Evolutionary conservation across 2,113 vertebrate genomes (phyloP).

Genomic region (Lepidothrix coronata): DNA sequence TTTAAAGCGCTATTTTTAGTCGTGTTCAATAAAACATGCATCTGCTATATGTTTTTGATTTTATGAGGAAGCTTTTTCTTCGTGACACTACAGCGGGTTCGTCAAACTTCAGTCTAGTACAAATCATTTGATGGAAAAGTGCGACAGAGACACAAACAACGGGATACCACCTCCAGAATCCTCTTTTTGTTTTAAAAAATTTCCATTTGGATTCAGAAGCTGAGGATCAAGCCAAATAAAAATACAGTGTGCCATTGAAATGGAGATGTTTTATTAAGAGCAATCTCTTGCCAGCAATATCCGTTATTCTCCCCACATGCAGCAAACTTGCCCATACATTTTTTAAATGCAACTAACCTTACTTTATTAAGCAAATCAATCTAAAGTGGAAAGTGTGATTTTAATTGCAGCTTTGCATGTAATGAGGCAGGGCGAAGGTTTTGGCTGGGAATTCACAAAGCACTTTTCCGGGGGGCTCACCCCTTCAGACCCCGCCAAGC

Average conservation of each 20-base stretch:
- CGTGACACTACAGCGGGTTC: not conserved
- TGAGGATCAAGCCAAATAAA: slow-evolving; percentile 47
- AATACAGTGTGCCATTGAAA: not conserved
- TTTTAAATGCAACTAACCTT: slow-evolving; percentile 66
- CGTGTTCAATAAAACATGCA: slow-evolving; percentile 67
- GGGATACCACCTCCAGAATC: slow-evolving; percentile 25
- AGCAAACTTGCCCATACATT: slow-evolving; percentile 58
- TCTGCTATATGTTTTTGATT: slow-evolving; percentile 70
- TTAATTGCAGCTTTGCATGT: slow-evolving; percentile 24
- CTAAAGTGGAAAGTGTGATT: not conserved
- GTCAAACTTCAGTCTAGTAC: slow-evolving; percentile 56
- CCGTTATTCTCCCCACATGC: slow-evolving; percentile 45
- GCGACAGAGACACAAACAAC: slow-evolving; percentile 14
- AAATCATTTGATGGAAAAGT: slow-evolving; percentile 42
- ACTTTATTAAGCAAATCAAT: slow-evolving; percentile 68
- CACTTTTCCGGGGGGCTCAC: not conserved
- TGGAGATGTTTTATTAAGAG: slow-evolving; percentile 41
- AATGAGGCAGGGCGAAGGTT: rapidly evolving
- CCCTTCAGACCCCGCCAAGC: not conserved
- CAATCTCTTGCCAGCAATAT: slow-evolving; percentile 40
- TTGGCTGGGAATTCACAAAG: not conserved
- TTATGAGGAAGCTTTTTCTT: slow-evolving; percentile 48
- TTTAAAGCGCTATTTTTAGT: slow-evolving; percentile 64
- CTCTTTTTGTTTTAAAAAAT: slow-evolving; percentile 41
- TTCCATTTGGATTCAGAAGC: slow-evolving; percentile 20